Evolutionary conservation across 2,888 invertebrate species (phyloP), one percentile per base, ranked within the genome.

Genomic region (Hesperia comma): DNA sequence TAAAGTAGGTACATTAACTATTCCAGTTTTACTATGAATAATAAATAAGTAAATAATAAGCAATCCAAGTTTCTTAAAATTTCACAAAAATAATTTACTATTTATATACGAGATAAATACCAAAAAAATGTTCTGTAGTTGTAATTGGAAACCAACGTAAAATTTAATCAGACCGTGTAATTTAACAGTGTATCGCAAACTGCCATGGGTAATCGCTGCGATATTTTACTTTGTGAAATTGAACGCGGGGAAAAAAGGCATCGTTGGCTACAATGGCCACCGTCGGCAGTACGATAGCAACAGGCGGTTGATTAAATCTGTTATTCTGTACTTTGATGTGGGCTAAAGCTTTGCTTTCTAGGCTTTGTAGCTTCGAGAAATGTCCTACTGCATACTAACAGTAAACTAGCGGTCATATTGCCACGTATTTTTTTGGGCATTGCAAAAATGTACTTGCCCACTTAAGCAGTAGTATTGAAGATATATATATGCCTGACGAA

Each of bases 291-390:
- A 74, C 73, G 74, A 76, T 71, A 58, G 79, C 79, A 80, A 78
- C 79, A 81, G 81, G 80, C 79, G 80, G 80, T 77, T 76, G 74
- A 78, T 79, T 76, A 75, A 74, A 77, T 77, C 73, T 69, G 71
- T 60, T 71, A 67, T 69, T 71, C 26, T 14, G 62, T 61, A 67
- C 58, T 71, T 53, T 68, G 51, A 61, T 67, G 37, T 55, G 26
- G 5, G 26, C 26, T 19, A 32, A 32, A 19, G n/a, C 10, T 62
- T 37, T 53, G 51, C 37, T 46, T 61, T 57, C 57, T 57, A 57
- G 40, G n/a, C 14, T 43, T 55, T 46, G 17, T 40, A 10, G 32
- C 54, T 54, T 15, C 15, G 17, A 37, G 33, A n/a, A 33, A 17
- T 32, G 15, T 33, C 2, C 2, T 26, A 26, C 26, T 26, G 26